phyloP scores from a whole-genome alignment of 1,140 invertebrate species.

The Zaprionus capensis region DNA sequence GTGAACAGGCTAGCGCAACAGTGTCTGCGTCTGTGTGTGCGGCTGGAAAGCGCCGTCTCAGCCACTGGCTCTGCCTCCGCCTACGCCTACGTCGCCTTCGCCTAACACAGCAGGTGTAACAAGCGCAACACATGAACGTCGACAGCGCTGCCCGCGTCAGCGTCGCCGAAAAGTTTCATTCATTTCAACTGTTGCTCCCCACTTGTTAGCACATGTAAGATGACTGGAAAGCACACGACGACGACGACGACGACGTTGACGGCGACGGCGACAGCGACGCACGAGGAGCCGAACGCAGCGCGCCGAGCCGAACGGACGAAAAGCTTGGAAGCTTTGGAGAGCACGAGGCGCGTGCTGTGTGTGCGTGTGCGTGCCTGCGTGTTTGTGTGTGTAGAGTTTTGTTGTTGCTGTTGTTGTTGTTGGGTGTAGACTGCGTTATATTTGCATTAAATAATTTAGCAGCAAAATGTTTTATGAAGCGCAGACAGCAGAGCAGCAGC shows the following conservation, averaged over 20 bases:
- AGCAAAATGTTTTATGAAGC: constrained; percentile 72
- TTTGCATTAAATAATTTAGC: constrained; percentile 75
- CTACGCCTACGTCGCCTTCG: constrained; percentile 5
- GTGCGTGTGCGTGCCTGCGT: constrained; percentile 13
- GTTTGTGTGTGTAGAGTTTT: constrained; percentile 44
- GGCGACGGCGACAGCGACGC: background rate
- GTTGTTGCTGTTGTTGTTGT: background rate
- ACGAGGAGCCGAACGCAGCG: background rate
- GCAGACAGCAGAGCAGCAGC: constrained; percentile 38
- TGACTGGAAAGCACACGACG: constrained; percentile 39
- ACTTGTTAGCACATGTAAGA: constrained; percentile 71
- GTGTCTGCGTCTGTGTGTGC: constrained; percentile 29
- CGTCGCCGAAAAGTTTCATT: constrained; percentile 60
- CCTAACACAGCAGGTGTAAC: constrained; percentile 49
- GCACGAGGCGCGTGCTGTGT: background rate
- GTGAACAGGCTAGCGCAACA: constrained; percentile 48
- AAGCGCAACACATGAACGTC: constrained; percentile 72
- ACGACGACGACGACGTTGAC: background rate
- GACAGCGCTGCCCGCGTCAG: constrained; percentile 22
- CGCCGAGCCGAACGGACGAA: background rate
- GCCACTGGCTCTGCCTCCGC: background rate
- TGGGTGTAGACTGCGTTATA: constrained; percentile 77
- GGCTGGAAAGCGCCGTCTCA: constrained; percentile 53
- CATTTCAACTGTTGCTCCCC: constrained; percentile 80
- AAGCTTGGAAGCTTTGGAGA: constrained; percentile 16